Percentiles rank a stretch among this genome's conserved stretches.
phyloP scores from a whole-genome alignment of 2,797 vertebrate species.

The Acipenser oxyrinchus region DNA sequence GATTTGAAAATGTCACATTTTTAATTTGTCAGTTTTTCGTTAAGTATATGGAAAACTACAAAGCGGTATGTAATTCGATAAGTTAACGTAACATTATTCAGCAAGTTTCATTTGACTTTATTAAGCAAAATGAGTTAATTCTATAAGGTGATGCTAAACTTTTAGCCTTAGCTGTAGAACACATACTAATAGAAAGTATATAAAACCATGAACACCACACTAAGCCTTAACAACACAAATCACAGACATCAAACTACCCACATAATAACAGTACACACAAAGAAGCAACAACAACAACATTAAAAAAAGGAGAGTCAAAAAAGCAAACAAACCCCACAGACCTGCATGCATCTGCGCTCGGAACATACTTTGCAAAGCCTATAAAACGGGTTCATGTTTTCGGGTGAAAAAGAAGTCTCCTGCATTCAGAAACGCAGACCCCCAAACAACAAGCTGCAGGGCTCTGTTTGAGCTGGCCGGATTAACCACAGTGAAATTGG shows the following conservation, averaged over 20 bases:
- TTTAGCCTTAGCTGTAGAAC: no score
- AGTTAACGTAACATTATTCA: no score
- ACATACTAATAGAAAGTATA: no score
- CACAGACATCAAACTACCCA: slow-evolving; percentile 7
- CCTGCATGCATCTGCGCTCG: slow-evolving; percentile 78
- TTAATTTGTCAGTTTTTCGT: not conserved
- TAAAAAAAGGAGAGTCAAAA: not conserved
- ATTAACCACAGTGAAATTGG: slow-evolving; percentile 71
- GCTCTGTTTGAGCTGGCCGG: slow-evolving; percentile 41
- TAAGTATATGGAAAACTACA: no score
- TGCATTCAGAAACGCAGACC: slow-evolving; percentile 34
- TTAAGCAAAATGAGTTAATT: not conserved
- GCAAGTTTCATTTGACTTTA: not conserved
- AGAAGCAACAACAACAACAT: not conserved
- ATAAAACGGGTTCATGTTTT: slow-evolving; percentile 76
- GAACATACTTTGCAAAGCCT: slow-evolving; percentile 82
- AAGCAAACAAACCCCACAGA: slow-evolving; percentile 43
- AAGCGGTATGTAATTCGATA: no score
- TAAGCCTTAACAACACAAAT: no score
- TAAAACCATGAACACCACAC: no score
- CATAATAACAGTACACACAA: no score
- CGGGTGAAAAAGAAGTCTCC: slow-evolving; percentile 32
- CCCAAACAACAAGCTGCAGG: slow-evolving; percentile 42
- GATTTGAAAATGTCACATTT: no score
- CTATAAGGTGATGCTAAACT: no score